A percentile compares a stretch with the other conserved stretches of the same genome.
Conservation (phyloP, 2,797 vertebrate genomes). For the Artibeus lituratus region DNA sequence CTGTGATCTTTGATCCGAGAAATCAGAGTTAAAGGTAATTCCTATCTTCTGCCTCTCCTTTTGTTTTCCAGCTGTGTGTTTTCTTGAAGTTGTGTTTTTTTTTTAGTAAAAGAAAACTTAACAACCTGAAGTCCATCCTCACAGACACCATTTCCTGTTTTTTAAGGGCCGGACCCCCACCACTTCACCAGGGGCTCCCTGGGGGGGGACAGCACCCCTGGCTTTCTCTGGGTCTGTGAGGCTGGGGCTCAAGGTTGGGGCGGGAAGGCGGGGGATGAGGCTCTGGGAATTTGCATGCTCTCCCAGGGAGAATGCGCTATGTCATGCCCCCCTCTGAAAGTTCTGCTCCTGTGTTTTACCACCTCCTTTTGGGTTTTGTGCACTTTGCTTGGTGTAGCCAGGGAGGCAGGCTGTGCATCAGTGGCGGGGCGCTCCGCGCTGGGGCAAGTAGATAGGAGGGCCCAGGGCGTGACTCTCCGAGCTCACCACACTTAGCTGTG, state of each 20-base stretch:
- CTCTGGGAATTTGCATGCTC: constrained; percentile 70
- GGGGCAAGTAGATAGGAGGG: background rate
- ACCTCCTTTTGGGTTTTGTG: background rate
- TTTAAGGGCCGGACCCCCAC: background rate
- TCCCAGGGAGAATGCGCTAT: background rate
- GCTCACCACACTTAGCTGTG: accelerated
- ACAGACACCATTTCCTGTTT: background rate
- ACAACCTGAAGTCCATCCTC: constrained; percentile 40
- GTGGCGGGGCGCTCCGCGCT: accelerated
- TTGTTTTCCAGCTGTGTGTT: constrained; percentile 84
- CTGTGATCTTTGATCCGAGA: constrained; percentile 88
- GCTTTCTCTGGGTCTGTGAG: background rate
- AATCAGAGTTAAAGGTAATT: constrained; percentile 89
- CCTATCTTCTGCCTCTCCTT: constrained; percentile 82
- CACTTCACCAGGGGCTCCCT: background rate
- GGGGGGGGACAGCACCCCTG: background rate
- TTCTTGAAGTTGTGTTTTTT: constrained; percentile 70
- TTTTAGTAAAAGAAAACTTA: background rate
- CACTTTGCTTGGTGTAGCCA: background rate
- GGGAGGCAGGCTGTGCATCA: background rate
- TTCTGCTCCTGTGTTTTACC: background rate
- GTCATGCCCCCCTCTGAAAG: background rate
- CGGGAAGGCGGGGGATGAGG: constrained; percentile 39
- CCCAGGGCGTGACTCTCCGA: background rate
- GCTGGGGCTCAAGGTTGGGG: constrained; percentile 29